Percentiles rank a stretch among this genome's conserved stretches.
These are phyloP conservation scores for Petrocephalus schoutedeni DNA, from an alignment of 2,797 vertebrate species.

Conservation along the genomic window DNA sequence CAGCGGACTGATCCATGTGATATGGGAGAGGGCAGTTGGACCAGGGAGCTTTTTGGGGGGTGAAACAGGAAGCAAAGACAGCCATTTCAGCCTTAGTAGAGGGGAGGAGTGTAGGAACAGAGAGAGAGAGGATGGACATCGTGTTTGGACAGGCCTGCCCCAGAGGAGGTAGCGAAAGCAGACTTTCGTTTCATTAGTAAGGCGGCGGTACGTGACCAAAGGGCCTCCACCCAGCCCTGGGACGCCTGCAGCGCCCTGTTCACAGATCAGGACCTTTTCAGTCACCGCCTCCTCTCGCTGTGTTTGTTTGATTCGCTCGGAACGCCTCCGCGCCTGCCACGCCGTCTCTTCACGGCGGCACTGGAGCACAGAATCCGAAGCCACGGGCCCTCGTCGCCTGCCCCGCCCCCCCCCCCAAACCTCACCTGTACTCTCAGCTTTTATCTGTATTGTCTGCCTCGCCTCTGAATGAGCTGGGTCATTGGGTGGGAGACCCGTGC, in stretches of 20 bases:
- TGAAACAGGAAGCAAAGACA: not conserved
- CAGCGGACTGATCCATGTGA: not conserved
- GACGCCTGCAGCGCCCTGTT: not conserved
- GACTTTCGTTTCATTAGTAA: not conserved
- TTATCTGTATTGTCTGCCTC: not conserved
- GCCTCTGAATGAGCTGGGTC: not conserved
- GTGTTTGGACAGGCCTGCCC: not conserved
- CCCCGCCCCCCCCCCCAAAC: not conserved
- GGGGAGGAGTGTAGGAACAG: not conserved
- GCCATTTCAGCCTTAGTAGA: not conserved
- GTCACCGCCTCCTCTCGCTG: not conserved
- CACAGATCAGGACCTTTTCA: not conserved
- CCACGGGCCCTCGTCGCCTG: not conserved
- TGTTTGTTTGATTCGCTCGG: not conserved
- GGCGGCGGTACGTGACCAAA: not conserved
- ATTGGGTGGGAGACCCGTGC: not conserved
- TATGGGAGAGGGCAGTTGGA: not conserved
- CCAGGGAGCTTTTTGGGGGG: not conserved
- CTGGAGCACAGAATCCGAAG: not conserved
- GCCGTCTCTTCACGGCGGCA: not conserved
- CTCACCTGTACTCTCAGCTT: not conserved
- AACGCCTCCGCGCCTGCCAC: not conserved
- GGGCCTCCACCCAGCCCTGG: not conserved
- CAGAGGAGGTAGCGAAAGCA: not conserved
- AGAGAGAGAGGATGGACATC: not conserved